Percentiles rank a stretch among this genome's conserved stretches.
These are phyloP conservation scores for Carlito syrichta DNA, from an alignment of 2,113 vertebrate genomes.

Conservation along the genomic window DNA sequence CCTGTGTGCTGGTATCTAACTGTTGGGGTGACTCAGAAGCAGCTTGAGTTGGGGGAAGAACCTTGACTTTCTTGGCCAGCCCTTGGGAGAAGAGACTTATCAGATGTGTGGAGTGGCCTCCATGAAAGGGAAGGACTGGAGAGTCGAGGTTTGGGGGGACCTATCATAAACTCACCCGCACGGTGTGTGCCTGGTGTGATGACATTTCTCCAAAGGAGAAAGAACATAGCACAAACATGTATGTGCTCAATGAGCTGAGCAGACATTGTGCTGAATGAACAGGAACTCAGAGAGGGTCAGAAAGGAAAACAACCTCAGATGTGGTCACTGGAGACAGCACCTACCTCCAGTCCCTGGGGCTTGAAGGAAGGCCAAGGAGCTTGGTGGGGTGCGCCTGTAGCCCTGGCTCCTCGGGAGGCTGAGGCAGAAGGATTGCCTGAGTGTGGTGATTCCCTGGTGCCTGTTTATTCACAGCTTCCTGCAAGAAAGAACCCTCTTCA, in stretches of 20 bases:
- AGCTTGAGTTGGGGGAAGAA: background rate
- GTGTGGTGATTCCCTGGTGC: background rate
- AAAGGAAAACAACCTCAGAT: background rate
- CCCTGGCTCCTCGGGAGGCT: too few species aligned
- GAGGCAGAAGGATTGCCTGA: too few species aligned
- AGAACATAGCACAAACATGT: background rate
- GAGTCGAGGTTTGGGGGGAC: background rate
- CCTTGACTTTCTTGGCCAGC: background rate
- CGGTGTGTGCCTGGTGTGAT: background rate
- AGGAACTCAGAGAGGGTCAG: background rate
- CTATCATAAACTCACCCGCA: background rate
- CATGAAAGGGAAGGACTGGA: background rate
- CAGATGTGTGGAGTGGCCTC: background rate
- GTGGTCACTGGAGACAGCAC: background rate
- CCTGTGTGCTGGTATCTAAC: too few species aligned
- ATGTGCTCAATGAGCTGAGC: background rate
- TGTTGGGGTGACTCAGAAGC: background rate
- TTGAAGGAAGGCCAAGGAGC: background rate
- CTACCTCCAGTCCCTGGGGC: background rate
- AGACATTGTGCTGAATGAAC: rapidly evolving
- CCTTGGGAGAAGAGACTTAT: background rate
- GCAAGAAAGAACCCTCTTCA: conserved; percentile 34
- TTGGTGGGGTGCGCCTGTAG: too few species aligned
- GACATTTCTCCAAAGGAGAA: background rate
- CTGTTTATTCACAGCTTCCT: background rate